phyloP scores from a whole-genome alignment of 2,797 vertebrate species.

The Mormyrops boulengeri region DNA sequence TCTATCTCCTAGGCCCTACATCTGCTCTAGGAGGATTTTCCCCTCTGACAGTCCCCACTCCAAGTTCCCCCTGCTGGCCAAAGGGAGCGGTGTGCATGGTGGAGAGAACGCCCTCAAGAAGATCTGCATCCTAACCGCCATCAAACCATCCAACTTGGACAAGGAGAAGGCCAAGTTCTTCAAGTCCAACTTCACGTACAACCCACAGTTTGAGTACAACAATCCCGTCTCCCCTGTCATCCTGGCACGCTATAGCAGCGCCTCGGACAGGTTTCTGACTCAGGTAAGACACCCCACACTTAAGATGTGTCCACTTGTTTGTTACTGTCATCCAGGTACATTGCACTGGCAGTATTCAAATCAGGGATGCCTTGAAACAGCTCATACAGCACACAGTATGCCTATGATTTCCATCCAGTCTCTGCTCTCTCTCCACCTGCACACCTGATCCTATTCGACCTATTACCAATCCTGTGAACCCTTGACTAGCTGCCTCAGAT shows the following conservation, averaged over 20 bases:
- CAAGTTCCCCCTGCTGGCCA: conserved; percentile 55
- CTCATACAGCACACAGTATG: background rate
- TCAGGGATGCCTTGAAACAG: background rate
- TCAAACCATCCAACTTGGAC: conserved; percentile 86
- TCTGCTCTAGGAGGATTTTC: conserved; percentile 43
- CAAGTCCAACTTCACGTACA: conserved; percentile 74
- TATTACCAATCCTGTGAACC: background rate
- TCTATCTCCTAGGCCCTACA: conserved; percentile 46
- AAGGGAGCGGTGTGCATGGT: conserved; percentile 45
- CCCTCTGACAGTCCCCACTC: conserved; percentile 52
- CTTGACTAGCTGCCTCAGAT: background rate
- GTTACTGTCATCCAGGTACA: background rate
- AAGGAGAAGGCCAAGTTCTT: conserved; percentile 83
- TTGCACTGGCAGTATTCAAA: background rate
- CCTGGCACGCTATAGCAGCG: conserved; percentile 69
- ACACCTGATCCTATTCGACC: background rate
- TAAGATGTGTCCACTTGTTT: background rate
- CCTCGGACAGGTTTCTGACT: conserved; percentile 81
- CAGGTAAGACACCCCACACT: conserved; percentile 62
- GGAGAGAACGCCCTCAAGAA: conserved; percentile 59
- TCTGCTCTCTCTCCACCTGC: background rate
- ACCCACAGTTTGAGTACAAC: conserved; percentile 87
- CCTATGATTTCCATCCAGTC: background rate
- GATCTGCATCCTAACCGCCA: conserved; percentile 76
- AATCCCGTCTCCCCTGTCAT: conserved; percentile 64